phyloP scores from a whole-genome alignment of 2,888 invertebrate genomes.

The Cryptocheilus praepositus region DNA sequence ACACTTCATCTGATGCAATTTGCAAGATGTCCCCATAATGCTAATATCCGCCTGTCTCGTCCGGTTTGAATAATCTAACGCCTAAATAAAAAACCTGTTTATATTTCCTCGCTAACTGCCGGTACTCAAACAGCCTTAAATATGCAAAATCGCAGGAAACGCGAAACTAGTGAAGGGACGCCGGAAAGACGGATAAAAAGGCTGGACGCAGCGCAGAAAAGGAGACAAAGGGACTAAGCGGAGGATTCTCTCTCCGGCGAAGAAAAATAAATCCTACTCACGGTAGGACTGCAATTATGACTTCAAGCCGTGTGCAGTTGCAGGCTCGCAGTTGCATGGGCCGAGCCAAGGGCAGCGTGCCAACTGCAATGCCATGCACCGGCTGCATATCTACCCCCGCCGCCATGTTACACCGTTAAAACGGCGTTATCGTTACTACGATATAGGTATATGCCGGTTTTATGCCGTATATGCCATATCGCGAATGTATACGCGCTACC shows the following conservation, averaged over 20 bases:
- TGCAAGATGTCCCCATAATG: too few relatives aligned
- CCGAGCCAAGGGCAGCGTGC: constrained; percentile 35
- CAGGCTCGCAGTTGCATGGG: background rate
- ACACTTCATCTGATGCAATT: too few relatives aligned
- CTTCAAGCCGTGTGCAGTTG: background rate
- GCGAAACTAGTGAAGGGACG: too few relatives aligned
- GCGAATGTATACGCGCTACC: background rate
- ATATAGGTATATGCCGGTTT: constrained; percentile 5
- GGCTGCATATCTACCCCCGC: constrained; percentile 11
- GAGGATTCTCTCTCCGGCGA: background rate
- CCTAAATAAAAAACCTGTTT: too few relatives aligned
- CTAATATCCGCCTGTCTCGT: too few relatives aligned
- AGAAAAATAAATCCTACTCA: background rate
- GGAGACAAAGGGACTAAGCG: background rate
- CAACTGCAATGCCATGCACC: constrained; percentile 26
- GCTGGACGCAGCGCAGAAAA: background rate
- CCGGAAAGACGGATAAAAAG: background rate
- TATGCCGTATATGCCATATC: constrained; percentile 9
- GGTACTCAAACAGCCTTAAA: too few relatives aligned
- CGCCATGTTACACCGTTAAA: constrained; percentile 21
- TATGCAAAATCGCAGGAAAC: too few relatives aligned
- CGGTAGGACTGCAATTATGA: constrained; percentile 1
- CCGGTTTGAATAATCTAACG: too few relatives aligned
- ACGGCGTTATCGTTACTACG: constrained; percentile 17
- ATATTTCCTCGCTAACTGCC: too few relatives aligned